A percentile compares a stretch with the other conserved stretches of the same genome.
These are phyloP conservation scores for Nematolebias whitei DNA, from an alignment of 2,113 vertebrate species.

Conservation along the genomic window DNA sequence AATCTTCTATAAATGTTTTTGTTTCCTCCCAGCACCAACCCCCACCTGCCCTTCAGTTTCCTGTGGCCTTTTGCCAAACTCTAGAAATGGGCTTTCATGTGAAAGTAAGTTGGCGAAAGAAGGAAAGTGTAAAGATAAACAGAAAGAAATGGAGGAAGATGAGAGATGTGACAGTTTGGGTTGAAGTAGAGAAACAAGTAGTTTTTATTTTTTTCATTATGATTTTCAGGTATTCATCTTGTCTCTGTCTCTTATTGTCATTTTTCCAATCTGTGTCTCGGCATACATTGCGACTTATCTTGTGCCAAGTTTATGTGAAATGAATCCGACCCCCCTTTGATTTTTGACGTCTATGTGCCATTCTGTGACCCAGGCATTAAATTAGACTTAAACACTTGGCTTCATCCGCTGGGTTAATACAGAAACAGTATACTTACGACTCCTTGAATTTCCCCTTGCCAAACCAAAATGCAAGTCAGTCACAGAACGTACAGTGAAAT, in stretches of 20 bases:
- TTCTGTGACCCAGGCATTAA: conserved; percentile 32
- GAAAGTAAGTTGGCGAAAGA: conserved; percentile 22
- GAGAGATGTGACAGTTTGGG: conserved; percentile 12
- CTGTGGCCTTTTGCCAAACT: conserved; percentile 54
- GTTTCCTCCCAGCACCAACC: conserved; percentile 40
- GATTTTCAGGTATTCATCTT: conserved; percentile 28
- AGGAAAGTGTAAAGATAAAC: conserved; percentile 18
- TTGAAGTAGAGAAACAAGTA: conserved; percentile 23
- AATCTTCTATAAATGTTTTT: conserved; percentile 61
- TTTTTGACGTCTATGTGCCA: conserved; percentile 35
- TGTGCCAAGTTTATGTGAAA: conserved; percentile 54
- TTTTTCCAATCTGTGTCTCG: conserved; percentile 20
- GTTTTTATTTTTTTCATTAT: conserved; percentile 17
- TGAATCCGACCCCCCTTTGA: conserved; percentile 41
- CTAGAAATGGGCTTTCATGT: conserved; percentile 49
- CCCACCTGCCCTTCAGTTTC: conserved; percentile 37
- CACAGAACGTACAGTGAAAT: conserved; percentile 31
- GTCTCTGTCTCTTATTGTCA: conserved; percentile 19
- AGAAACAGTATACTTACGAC: conserved; percentile 26
- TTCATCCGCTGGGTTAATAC: conserved; percentile 25
- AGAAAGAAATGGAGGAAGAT: neutral
- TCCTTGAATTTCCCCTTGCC: conserved; percentile 12
- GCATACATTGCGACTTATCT: conserved; percentile 34
- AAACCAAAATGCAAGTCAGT: conserved; percentile 17
- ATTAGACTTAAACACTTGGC: conserved; percentile 32